Evolutionary conservation across 1,140 invertebrate genomes (phyloP).

Genomic region (Apis cerana): DNA sequence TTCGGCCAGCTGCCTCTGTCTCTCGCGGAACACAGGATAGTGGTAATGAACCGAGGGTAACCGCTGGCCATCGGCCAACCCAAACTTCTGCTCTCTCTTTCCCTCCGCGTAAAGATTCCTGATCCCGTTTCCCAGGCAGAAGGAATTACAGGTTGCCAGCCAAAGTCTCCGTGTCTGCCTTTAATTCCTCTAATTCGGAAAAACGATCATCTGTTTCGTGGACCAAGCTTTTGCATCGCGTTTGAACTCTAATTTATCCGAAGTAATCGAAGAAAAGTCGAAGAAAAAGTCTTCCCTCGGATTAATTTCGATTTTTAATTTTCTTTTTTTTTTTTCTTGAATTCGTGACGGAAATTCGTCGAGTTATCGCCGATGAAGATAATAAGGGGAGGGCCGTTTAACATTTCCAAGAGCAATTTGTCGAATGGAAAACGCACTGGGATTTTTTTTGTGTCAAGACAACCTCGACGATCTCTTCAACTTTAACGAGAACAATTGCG

Average conservation of each 20-base stretch:
- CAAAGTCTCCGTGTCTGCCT: no score
- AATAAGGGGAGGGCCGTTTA: conserved; percentile 10
- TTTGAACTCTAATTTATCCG: no score
- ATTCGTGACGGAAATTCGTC: not conserved
- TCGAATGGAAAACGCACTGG: not conserved
- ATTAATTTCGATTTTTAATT: no score
- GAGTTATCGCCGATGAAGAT: not conserved
- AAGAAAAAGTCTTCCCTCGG: no score
- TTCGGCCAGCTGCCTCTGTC: conserved; percentile 45
- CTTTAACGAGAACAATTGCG: conserved; percentile 33
- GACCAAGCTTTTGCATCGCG: no score
- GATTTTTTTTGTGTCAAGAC: conserved; percentile 30
- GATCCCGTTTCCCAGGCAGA: not conserved
- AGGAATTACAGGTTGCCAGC: no score
- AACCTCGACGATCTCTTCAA: conserved; percentile 4
- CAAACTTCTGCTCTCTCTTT: conserved; percentile 53
- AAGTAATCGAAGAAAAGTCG: no score
- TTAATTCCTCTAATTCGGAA: no score
- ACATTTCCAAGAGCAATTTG: conserved; percentile 14
- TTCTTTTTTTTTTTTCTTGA: not conserved
- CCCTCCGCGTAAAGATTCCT: not conserved
- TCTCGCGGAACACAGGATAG: conserved; percentile 64
- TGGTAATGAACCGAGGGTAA: conserved; percentile 76
- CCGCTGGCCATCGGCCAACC: conserved; percentile 69
- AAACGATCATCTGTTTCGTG: no score